These are phyloP conservation scores for Montifringilla adamsi DNA, from an alignment of 2,113 vertebrate species.

Conservation along the genomic window DNA sequence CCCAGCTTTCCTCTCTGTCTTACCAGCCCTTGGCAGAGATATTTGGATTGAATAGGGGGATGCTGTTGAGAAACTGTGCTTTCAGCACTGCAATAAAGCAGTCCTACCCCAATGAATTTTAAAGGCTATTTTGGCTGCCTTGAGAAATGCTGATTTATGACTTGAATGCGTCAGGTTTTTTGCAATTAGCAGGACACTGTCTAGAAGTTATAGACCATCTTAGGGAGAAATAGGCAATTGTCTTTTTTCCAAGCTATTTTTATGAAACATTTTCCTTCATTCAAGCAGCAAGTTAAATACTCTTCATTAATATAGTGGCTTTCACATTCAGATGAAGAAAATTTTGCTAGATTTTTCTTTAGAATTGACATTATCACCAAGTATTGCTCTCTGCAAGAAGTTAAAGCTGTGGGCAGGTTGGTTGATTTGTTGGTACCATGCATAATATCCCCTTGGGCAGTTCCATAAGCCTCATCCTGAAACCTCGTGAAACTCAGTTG, in stretches of 20 bases:
- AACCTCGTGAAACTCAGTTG: background rate
- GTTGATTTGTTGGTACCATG: background rate
- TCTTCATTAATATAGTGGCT: background rate
- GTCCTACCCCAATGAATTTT: background rate
- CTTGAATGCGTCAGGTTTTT: background rate
- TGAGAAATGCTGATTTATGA: constrained; percentile 19
- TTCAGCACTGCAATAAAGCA: background rate
- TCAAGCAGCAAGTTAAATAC: background rate
- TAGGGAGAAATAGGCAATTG: background rate
- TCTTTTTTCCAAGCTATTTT: background rate
- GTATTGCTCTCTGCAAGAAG: background rate
- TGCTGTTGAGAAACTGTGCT: background rate
- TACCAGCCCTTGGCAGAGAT: background rate
- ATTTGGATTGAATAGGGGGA: background rate
- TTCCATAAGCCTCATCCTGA: background rate
- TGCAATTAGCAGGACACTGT: background rate
- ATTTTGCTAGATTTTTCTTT: background rate
- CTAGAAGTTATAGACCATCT: background rate
- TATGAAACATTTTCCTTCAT: background rate
- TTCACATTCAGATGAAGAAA: background rate
- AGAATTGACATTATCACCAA: background rate
- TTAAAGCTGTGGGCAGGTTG: background rate
- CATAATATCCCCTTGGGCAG: background rate
- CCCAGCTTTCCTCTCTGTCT: background rate
- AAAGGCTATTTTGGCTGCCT: constrained; percentile 1